Base-by-base conservation (phyloP, 2,888 invertebrate species). In the Synergus itoensis region DNA sequence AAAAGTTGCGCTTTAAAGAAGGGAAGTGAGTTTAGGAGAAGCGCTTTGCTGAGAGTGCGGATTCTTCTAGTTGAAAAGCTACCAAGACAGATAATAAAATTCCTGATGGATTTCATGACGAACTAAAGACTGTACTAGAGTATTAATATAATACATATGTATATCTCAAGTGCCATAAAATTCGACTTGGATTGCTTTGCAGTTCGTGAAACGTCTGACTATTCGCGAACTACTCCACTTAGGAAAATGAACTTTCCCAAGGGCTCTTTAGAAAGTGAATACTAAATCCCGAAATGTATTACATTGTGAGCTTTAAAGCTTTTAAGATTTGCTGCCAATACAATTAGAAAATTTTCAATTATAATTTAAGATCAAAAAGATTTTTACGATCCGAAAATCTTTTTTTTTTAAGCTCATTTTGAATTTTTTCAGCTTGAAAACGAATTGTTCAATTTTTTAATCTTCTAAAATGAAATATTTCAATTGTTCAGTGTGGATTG, bases 1-100 rank as follows among this genome's bases (percentile, higher is more conserved):
- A 75, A 80, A 83, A 83, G 82, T 82, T 82, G 77, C 77, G 77
- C 67, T 79, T 77, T 80, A 57, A 79, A 80, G 80, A 82, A 83
- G 83, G 21, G 69, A 69, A 48, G 45, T 28, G 21, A 69, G 67
- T 45, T 69, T 69, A 28, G 67, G 45, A 28, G 21, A 21, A 28
- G 69, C 48, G 48, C 48, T 28, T 69, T 16, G 28, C 45, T 21
- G 45, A 69, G 43, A 69, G 45, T 69, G 69, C 28, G 69, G 69
- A 69, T 69, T 48, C 43, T 21, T 45, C 36, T 36, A 36, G 36
- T 5, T 36, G 5, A 36, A 36, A 36, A 69, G 16, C 14, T 21
- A 69, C 45, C 21, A 69, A 28, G 69, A 8, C 45, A 21, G 21
- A n/a, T 45, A 69, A 48, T 69, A 69, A 69, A 48, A 45, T 28